A percentile compares a stretch with the other conserved stretches of the same genome.
These are phyloP conservation scores for Pimephales promelas DNA, from an alignment of 2,113 vertebrate genomes.

Conservation along the genomic window DNA sequence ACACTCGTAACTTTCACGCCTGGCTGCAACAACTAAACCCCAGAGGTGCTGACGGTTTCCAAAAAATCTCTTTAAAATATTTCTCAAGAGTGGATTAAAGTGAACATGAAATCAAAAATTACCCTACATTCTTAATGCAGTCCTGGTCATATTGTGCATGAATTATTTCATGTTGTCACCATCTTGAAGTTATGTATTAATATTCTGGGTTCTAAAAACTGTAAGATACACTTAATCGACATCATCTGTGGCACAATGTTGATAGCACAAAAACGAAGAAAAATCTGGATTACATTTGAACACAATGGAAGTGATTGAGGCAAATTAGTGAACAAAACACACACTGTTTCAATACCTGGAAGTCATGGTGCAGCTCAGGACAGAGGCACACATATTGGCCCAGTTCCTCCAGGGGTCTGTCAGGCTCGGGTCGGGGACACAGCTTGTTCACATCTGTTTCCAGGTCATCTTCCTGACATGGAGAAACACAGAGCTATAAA, in stretches of 20 bases:
- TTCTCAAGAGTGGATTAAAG: neutral
- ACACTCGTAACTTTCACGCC: conserved; percentile 13
- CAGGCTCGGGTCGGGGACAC: conserved; percentile 71
- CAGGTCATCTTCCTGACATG: conserved; percentile 85
- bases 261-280: neutral
- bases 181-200: neutral
- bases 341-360: conserved; percentile 73
- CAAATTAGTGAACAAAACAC: neutral
- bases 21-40: conserved; percentile 12
- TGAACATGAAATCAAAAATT: conserved; percentile 1
- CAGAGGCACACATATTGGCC: conserved; percentile 80
- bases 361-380: conserved; percentile 78
- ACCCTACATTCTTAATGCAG: neutral
- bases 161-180: neutral
- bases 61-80: conserved; percentile 30
- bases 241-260: neutral
- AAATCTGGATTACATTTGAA: no score
- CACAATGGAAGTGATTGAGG: neutral
- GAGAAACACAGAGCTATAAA: neutral
- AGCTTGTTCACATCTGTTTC: conserved; percentile 86
- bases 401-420: conserved; percentile 80
- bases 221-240: neutral
- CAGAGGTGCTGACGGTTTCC: neutral
- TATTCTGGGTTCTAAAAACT: neutral
- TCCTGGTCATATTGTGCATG: neutral